phyloP scores from a whole-genome alignment of 2,888 invertebrate genomes.

The Zaprionus lineosus region DNA sequence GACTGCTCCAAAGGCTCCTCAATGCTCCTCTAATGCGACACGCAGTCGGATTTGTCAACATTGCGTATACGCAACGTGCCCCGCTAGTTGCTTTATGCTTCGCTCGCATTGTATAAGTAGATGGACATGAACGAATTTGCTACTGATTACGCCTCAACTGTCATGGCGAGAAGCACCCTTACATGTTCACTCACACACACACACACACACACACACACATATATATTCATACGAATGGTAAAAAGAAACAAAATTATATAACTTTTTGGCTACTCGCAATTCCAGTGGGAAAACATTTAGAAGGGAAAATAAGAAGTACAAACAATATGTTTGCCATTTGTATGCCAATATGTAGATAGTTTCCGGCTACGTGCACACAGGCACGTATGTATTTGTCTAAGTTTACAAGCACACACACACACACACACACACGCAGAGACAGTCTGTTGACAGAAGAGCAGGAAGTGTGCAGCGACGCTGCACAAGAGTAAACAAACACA shows the following conservation, averaged over 20 bases:
- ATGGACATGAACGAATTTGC: slow-evolving; percentile 60
- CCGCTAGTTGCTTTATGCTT: slow-evolving; percentile 31
- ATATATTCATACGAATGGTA: slow-evolving; percentile 34
- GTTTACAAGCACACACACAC: not conserved
- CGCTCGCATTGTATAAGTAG: slow-evolving; percentile 37
- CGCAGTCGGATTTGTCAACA: slow-evolving; percentile 70
- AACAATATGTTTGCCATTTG: slow-evolving; percentile 61
- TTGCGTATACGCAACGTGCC: slow-evolving; percentile 45
- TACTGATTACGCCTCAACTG: slow-evolving; percentile 70
- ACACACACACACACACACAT: slow-evolving; percentile 6
- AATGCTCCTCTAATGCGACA: slow-evolving; percentile 58
- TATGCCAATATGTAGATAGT: slow-evolving; percentile 46
- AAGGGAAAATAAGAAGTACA: slow-evolving; percentile 19
- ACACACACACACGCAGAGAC: no score
- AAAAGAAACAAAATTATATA: slow-evolving; percentile 2
- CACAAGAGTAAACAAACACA: no score
- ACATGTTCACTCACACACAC: slow-evolving; percentile 4
- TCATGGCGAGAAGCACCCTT: slow-evolving; percentile 28
- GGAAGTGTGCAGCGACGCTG: no score
- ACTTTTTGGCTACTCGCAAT: slow-evolving; percentile 48
- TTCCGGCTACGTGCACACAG: slow-evolving; percentile 58
- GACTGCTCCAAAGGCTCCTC: slow-evolving; percentile 22
- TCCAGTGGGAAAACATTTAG: slow-evolving; percentile 41
- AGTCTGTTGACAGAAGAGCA: no score
- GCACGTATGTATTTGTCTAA: not conserved